These are phyloP conservation scores for Sorex fumeus DNA, from an alignment of 2,113 vertebrate species.

Conservation along the genomic window DNA sequence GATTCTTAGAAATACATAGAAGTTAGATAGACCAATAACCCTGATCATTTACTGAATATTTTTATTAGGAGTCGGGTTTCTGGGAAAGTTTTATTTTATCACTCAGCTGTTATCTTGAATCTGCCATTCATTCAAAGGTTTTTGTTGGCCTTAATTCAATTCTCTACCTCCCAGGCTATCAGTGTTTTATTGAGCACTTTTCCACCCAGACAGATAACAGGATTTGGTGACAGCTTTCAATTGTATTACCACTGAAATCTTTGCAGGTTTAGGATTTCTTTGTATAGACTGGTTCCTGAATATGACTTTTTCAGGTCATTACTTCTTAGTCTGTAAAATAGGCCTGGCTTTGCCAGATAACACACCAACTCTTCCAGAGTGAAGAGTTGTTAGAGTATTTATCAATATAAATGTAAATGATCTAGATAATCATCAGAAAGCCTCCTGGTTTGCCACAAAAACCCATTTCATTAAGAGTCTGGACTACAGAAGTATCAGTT, in stretches of 20 bases:
- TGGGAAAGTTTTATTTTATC: constrained; percentile 80
- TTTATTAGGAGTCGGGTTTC: constrained; percentile 69
- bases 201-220: constrained; percentile 67
- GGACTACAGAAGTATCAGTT: background rate
- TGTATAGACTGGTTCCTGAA: constrained; percentile 32
- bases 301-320: constrained; percentile 62
- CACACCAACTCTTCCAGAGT: constrained; percentile 59
- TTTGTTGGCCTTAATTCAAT: constrained; percentile 68
- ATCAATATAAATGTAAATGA: constrained; percentile 63
- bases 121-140: constrained; percentile 63
- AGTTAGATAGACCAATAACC: background rate
- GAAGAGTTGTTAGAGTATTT: constrained; percentile 50
- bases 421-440: background rate
- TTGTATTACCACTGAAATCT: constrained; percentile 66
- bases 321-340: constrained; percentile 55
- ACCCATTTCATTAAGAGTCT: constrained; percentile 29
- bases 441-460: background rate
- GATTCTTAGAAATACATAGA: constrained; percentile 6
- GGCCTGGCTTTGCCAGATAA: constrained; percentile 57
- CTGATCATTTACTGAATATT: constrained; percentile 34
- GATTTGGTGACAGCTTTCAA: constrained; percentile 77
- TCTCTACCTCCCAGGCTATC: constrained; percentile 51
- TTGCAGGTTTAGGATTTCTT: constrained; percentile 68
- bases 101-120: constrained; percentile 74
- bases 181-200: constrained; percentile 61